Base-by-base conservation (phyloP, 2,888 invertebrate genomes). In the Limenitis camilla region DNA sequence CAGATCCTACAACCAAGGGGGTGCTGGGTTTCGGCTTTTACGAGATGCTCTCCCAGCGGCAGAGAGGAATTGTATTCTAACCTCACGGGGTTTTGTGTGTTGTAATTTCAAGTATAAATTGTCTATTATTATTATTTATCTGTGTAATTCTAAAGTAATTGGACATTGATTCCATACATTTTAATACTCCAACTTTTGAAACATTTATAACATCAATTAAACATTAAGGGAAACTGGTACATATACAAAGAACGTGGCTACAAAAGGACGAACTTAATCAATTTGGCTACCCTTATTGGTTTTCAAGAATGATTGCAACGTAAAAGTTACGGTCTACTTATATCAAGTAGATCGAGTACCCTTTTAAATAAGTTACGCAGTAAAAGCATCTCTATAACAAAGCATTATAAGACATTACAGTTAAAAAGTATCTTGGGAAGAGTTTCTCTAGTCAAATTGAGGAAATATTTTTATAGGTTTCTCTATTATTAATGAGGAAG, bases 221-320 rank as follows among this genome's bases (percentile, higher is more conserved):
- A 45, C 32, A 27, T 8, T 31, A 19, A 35, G 29, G 44, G 29
- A 7, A 35, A 27, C 28, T 36, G 30, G 45, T 45, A 45, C 45
- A 45, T 35, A 36, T 30, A 45, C 45, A 45, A 36, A 45, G 45
- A 36, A 45, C 9, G 45, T 45, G 45, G 45, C 30, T 45, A 36
- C 45, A 45, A 45, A 45, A 45, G 36, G 45, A 36, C 45, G 35
- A 35, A 29, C 11, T 36, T 45, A 45, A 45, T 45, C 45, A 45
- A 36, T 45, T 45, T 45, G 35, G 45, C 29, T 45, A 36, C 45
- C 45, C 45, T 36, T 45, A 45, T 35, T 45, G 45, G 45, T 45
- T 45, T 45, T 29, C 36, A 45, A 45, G 45, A 48, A 40, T 48
- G 48, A 48, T 48, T 32, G 48, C 48, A 48, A 32, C 29, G 40